These are phyloP conservation scores for Bothrops jararaca DNA, from an alignment of 2,113 vertebrate species.

Conservation along the genomic window DNA sequence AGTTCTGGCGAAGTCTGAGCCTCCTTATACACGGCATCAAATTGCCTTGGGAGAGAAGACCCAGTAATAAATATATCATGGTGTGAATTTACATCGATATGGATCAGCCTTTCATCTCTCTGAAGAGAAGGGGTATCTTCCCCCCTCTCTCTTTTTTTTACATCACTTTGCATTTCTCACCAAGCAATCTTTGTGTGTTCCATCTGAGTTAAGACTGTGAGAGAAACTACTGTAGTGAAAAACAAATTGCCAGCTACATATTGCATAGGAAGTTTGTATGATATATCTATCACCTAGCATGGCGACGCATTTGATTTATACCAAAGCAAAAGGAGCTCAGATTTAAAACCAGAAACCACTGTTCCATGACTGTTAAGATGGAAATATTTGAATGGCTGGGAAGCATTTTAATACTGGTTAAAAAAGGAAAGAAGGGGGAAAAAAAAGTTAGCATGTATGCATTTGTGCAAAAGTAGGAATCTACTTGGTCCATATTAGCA, in stretches of 20 bases:
- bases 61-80: slow-evolving; percentile 34
- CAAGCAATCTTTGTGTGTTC: slow-evolving; percentile 42
- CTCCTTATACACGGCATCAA: not conserved
- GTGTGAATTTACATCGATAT: slow-evolving; percentile 46
- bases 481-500: slow-evolving; percentile 10
- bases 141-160: not conserved
- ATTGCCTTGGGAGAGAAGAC: slow-evolving; percentile 11
- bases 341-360: slow-evolving; percentile 46
- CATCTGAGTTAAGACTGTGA: slow-evolving; percentile 60
- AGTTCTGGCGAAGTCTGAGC: not conserved
- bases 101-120: slow-evolving; percentile 37
- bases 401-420: slow-evolving; percentile 10
- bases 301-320: slow-evolving; percentile 56
- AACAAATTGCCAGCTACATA: slow-evolving; percentile 54
- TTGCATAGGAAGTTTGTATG: slow-evolving; percentile 48
- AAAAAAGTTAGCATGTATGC: not conserved
- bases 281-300: slow-evolving; percentile 55
- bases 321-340: slow-evolving; percentile 45
- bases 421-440: not conserved
- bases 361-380: slow-evolving; percentile 32
- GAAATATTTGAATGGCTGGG: slow-evolving; percentile 21
- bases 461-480: not conserved
- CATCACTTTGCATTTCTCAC: slow-evolving; percentile 52
- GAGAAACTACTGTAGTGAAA: slow-evolving; percentile 61
- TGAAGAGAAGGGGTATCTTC: slow-evolving; percentile 24